Conservation (phyloP, 2,888 invertebrate genomes). For the Lapara coniferarum region DNA sequence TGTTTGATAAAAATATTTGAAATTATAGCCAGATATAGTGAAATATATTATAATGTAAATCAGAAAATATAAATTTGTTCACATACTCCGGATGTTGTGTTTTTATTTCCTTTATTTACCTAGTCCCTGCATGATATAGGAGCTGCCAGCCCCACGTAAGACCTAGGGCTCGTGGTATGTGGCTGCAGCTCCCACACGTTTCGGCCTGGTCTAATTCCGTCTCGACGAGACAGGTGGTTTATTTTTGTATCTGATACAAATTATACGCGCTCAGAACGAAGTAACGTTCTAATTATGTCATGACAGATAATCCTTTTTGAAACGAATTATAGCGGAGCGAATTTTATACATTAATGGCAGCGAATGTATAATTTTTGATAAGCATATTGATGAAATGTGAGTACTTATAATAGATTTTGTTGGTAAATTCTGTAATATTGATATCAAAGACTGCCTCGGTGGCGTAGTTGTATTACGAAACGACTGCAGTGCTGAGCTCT, state of each 20-base stretch:
- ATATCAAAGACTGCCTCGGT: no score
- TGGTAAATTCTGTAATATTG: no score
- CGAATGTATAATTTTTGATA: no score
- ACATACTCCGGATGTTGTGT: slow-evolving; percentile 68
- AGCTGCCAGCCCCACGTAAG: background rate
- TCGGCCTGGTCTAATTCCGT: slow-evolving; percentile 7
- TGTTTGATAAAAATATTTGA: slow-evolving; percentile 75
- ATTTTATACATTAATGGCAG: no score
- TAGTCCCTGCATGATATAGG: background rate
- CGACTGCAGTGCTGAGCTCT: no score
- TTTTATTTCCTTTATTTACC: slow-evolving; percentile 50
- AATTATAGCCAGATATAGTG: slow-evolving; percentile 68
- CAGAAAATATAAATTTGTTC: slow-evolving; percentile 79
- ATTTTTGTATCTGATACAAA: slow-evolving; percentile 7
- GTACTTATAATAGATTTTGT: no score
- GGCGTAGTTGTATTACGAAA: no score
- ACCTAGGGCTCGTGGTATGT: slow-evolving; percentile 1
- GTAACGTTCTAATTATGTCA: slow-evolving; percentile 4
- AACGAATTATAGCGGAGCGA: background rate
- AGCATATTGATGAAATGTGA: no score
- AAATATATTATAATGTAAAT: slow-evolving; percentile 66
- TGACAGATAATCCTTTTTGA: background rate
- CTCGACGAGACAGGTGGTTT: slow-evolving; percentile 4
- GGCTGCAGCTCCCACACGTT: slow-evolving; percentile 6
- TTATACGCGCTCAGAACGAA: slow-evolving; percentile 28